These are phyloP conservation scores for Drosophila siamana DNA, from an alignment of 2,888 invertebrate species.

Conservation along the genomic window DNA sequence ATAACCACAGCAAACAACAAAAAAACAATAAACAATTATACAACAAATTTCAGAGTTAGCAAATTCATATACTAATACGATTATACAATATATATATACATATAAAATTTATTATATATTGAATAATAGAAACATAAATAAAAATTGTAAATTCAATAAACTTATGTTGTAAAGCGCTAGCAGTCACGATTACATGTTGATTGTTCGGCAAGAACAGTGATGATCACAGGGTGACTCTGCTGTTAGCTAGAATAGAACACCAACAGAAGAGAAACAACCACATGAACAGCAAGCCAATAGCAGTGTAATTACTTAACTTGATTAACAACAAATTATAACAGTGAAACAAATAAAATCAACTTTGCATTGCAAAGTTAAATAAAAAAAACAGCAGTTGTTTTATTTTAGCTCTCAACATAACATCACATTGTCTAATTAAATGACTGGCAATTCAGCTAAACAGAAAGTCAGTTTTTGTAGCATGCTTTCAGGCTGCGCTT, in stretches of 20 bases:
- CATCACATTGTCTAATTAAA: too few species aligned
- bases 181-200: neutral
- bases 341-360: slow-evolving; percentile 48
- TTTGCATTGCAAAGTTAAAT: slow-evolving; percentile 63
- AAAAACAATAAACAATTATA: slow-evolving; percentile 15
- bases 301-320: slow-evolving; percentile 50
- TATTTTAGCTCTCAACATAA: neutral
- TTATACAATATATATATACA: slow-evolving; percentile 11
- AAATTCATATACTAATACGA: slow-evolving; percentile 26
- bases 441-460: too few species aligned
- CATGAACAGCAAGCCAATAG: slow-evolving; percentile 17
- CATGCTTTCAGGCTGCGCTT: too few species aligned
- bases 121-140: slow-evolving; percentile 11
- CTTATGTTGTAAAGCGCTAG: slow-evolving; percentile 9
- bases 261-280: neutral
- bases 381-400: slow-evolving; percentile 17
- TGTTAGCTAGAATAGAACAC: neutral
- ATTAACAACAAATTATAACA: slow-evolving; percentile 54
- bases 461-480: too few species aligned
- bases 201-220: neutral
- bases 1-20: neutral
- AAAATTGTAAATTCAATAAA: slow-evolving; percentile 12
- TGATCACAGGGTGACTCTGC: slow-evolving; percentile 13
- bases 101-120: slow-evolving; percentile 8
- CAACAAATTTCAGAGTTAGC: slow-evolving; percentile 29